Conservation (phyloP, 1,140 invertebrate genomes). For the Phocides pigmalion region DNA sequence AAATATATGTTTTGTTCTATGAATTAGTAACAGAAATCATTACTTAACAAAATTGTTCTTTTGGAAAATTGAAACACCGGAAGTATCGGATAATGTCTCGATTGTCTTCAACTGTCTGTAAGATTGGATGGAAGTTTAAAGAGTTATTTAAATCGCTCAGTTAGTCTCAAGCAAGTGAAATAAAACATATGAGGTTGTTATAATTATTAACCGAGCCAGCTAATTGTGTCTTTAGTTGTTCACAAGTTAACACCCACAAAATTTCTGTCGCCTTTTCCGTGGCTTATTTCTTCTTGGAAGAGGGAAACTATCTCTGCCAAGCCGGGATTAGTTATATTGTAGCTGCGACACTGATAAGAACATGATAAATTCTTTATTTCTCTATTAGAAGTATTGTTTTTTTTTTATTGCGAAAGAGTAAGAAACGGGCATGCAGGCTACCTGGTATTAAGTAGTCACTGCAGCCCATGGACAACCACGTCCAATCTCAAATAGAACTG, state of each 20-base stretch:
- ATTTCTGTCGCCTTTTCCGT: constrained; percentile 3
- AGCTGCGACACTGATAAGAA: constrained; percentile 10
- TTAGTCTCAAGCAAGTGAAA: constrained; percentile 1
- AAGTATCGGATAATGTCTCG: not conserved
- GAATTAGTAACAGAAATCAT: too few relatives aligned
- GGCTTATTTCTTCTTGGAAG: constrained; percentile 23
- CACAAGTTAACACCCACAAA: constrained; percentile 33
- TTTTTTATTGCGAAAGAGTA: too few relatives aligned
- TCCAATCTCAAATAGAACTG: too few relatives aligned
- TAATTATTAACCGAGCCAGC: constrained; percentile 27
- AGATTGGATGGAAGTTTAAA: not conserved
- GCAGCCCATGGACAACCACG: too few relatives aligned
- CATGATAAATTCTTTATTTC: constrained; percentile 12
- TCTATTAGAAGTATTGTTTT: not conserved
- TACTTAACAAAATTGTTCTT: too few relatives aligned
- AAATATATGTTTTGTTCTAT: too few relatives aligned
- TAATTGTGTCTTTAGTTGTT: constrained; percentile 35
- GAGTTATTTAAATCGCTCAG: constrained; percentile 4
- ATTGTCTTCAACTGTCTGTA: not conserved
- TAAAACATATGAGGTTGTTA: constrained; percentile 26
- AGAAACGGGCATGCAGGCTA: too few relatives aligned
- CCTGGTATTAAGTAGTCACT: too few relatives aligned
- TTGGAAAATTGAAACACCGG: too few relatives aligned
- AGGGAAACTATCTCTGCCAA: constrained; percentile 15
- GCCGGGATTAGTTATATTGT: constrained; percentile 16